A percentile compares a stretch with the other conserved stretches of the same genome.
Conservation (phyloP, 2,888 invertebrate genomes). For the Oegoconia quadripuncta region DNA sequence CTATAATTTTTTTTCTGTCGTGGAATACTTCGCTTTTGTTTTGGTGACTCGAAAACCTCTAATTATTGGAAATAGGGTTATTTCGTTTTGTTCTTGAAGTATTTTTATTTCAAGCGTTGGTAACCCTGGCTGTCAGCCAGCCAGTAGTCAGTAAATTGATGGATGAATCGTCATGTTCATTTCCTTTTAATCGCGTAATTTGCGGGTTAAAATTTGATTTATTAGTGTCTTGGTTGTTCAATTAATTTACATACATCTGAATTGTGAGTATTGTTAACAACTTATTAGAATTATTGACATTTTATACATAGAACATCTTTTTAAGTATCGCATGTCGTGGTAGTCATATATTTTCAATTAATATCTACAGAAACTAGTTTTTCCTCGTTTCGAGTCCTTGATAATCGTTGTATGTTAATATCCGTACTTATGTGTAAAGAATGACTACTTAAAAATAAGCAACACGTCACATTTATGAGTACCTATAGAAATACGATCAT, state of each 20-base stretch:
- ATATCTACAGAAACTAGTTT: constrained; percentile 53
- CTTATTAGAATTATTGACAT: not conserved
- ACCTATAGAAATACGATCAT: constrained; percentile 21
- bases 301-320: not conserved
- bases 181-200: constrained; percentile 37
- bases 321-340: not conserved
- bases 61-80: too few species aligned
- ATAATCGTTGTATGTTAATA: constrained; percentile 40
- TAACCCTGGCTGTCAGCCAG: constrained; percentile 34
- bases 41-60: too few species aligned
- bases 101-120: too few species aligned
- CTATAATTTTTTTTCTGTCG: too few species aligned
- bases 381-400: constrained; percentile 50
- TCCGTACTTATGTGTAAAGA: constrained; percentile 14
- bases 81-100: too few species aligned
- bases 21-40: too few species aligned
- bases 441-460: not conserved
- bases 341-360: constrained; percentile 30
- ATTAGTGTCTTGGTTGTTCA: not conserved
- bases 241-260: constrained; percentile 24
- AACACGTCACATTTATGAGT: too few species aligned
- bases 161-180: constrained; percentile 51
- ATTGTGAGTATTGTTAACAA: constrained; percentile 28
- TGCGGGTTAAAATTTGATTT: constrained; percentile 30
- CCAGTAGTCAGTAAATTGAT: constrained; percentile 22